Evolutionary conservation across 2,113 vertebrate species (phyloP).

Genomic region (Microcebus tavaratra): DNA sequence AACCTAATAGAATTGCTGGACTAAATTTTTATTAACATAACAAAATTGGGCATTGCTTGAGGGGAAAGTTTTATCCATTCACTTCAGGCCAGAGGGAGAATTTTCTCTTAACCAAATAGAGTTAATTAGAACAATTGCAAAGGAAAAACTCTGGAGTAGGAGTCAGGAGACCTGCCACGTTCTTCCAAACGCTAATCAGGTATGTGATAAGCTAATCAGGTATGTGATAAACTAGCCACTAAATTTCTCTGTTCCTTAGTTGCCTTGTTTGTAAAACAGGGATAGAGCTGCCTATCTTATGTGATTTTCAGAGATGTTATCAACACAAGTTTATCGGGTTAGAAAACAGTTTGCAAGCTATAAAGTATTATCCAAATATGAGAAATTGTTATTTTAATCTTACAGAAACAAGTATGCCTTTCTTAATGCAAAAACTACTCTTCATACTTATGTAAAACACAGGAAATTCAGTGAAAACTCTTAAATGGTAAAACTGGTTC

Average conservation of each 20-base stretch:
- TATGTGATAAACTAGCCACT: not conserved
- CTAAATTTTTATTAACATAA: conserved; percentile 16
- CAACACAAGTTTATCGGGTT: not conserved
- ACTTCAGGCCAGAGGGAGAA: not conserved
- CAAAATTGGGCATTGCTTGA: not conserved
- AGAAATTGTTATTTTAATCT: conserved; percentile 7
- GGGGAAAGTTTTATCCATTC: not conserved
- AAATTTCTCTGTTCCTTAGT: not conserved
- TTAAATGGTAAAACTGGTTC: not conserved
- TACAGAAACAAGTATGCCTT: not conserved
- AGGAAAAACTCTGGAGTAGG: not conserved
- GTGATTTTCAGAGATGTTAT: conserved; percentile 4
- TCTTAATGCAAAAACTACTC: not conserved
- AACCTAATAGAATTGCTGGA: not conserved
- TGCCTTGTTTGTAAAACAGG: conserved; percentile 1
- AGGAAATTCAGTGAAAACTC: conserved; percentile 6
- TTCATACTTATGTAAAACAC: not conserved
- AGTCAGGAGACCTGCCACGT: not conserved
- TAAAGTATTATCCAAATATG: not conserved
- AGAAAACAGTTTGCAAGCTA: not conserved
- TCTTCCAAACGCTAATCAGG: not conserved
- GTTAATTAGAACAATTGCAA: not conserved
- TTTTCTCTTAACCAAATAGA: not conserved
- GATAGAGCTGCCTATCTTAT: not conserved
- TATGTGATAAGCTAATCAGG: not conserved